Conservation (phyloP, 2,113 vertebrate species). For the Carettochelys insculpta region DNA sequence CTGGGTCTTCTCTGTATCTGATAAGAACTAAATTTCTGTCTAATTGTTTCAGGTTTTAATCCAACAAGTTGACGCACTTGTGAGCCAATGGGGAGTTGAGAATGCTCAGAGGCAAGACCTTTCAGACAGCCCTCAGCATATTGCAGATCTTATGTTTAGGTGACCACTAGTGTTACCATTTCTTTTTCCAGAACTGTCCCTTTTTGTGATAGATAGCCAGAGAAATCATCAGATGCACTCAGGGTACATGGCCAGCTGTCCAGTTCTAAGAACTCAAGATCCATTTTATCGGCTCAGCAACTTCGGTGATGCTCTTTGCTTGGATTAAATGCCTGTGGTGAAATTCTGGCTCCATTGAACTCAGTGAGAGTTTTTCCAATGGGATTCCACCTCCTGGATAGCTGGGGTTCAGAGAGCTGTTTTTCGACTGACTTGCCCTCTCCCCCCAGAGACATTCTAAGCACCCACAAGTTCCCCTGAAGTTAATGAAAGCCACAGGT, state of each 20-base stretch:
- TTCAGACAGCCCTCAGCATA: not conserved
- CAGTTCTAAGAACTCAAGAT: not conserved
- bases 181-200: not conserved
- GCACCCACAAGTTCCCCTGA: not conserved
- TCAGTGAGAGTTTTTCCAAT: not conserved
- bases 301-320: not conserved
- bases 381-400: not conserved
- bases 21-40: not conserved
- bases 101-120: not conserved
- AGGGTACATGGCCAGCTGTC: too few relatives aligned
- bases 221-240: not conserved
- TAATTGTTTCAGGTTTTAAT: not conserved
- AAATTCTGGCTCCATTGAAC: not conserved
- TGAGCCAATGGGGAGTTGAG: not conserved
- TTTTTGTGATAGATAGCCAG: not conserved
- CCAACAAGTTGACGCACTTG: not conserved
- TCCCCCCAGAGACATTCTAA: not conserved
- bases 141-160: not conserved
- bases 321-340: not conserved
- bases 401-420: not conserved
- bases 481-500: not conserved
- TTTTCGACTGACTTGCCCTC: not conserved
- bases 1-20: not conserved
- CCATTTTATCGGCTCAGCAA: not conserved
- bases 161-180: not conserved